Conservation (phyloP, 2,888 invertebrate species). For the Agapostemon virescens region DNA sequence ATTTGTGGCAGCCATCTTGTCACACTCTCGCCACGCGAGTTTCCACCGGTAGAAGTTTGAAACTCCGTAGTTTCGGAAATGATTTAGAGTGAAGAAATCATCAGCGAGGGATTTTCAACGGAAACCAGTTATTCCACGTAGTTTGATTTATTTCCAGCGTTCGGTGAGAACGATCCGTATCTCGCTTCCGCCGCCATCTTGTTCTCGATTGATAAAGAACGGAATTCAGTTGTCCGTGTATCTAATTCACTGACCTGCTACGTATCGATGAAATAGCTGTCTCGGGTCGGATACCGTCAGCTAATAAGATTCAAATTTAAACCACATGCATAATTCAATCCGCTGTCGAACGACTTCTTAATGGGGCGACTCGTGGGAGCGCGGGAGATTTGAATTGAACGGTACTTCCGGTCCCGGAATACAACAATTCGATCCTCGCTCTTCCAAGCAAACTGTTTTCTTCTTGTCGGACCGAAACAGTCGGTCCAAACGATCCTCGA, state of each 20-base stretch:
- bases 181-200: background rate
- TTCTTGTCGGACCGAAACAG: background rate
- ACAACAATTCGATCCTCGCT: background rate
- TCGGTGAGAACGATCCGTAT: background rate
- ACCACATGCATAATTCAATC: slow-evolving; percentile 7
- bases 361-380: background rate
- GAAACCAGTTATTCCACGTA: background rate
- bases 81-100: background rate
- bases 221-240: background rate
- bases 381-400: background rate
- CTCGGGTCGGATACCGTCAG: background rate
- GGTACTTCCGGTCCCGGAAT: background rate
- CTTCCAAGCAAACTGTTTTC: background rate
- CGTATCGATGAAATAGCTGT: background rate
- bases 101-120: background rate
- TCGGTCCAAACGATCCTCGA: background rate
- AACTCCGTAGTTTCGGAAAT: background rate
- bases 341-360: slow-evolving; percentile 4
- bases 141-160: background rate
- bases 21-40: background rate
- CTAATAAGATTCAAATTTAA: slow-evolving; percentile 11
- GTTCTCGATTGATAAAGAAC: background rate
- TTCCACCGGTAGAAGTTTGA: background rate
- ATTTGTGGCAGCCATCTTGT: background rate
- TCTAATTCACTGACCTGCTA: background rate